phyloP scores from a whole-genome alignment of 1,140 invertebrate genomes.

The Anoplolepis gracilipes region DNA sequence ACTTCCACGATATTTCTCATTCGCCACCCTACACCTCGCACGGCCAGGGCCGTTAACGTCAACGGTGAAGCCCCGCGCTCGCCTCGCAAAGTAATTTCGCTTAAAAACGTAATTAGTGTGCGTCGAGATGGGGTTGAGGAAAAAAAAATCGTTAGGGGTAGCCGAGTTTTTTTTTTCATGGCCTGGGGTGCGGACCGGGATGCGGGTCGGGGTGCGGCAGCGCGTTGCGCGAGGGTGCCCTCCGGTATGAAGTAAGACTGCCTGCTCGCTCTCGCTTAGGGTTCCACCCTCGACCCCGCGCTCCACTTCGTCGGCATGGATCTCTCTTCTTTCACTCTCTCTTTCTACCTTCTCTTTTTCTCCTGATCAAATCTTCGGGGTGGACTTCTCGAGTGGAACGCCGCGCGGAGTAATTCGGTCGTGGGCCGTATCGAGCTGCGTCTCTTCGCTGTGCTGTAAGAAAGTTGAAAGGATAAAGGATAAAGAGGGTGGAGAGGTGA shows the following conservation, averaged over 20 bases:
- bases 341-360: constrained; percentile 65
- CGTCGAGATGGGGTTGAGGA: constrained; percentile 82
- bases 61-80: constrained; percentile 30
- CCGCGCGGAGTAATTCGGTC: constrained; percentile 66
- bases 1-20: constrained; percentile 73
- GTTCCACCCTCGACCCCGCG: constrained; percentile 75
- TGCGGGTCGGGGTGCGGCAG: constrained; percentile 67
- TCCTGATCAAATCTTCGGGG: constrained; percentile 77
- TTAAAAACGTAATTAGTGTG: constrained; percentile 85
- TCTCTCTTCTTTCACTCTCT: constrained; percentile 8
- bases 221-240: constrained; percentile 71
- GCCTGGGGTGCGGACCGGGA: constrained; percentile 73
- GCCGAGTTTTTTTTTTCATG: constrained; percentile 77
- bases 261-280: constrained; percentile 65
- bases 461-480: constrained; percentile 73
- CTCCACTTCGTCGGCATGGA: constrained; percentile 55
- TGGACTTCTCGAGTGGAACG: constrained; percentile 73
- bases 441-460: constrained; percentile 64
- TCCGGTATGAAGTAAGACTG: constrained; percentile 53
- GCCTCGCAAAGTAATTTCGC: constrained; percentile 77
- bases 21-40: constrained; percentile 54
- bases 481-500: constrained; percentile 3
- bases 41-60: constrained; percentile 57
- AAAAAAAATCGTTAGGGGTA: constrained; percentile 84
- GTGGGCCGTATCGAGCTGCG: constrained; percentile 72